These are phyloP conservation scores for Dicycla oo DNA, from an alignment of 2,888 invertebrate species.

Conservation along the genomic window DNA sequence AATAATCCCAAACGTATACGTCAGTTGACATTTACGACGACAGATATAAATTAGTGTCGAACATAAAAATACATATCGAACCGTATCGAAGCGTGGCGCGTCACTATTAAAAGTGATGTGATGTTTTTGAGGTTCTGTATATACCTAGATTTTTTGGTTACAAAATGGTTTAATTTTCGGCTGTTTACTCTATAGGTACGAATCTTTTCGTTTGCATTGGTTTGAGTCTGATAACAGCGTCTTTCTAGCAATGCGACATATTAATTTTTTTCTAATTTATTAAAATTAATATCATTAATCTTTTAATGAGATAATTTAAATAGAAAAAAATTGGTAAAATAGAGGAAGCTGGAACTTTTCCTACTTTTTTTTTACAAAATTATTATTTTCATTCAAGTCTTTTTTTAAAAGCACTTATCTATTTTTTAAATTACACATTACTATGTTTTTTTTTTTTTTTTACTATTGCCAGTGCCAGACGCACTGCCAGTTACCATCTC, in stretches of 20 bases:
- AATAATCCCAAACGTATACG: constrained; percentile 80
- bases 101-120: constrained; percentile 77
- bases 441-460: no score
- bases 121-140: constrained; percentile 43
- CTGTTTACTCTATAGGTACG: not conserved
- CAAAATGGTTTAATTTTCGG: not conserved
- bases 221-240: not conserved
- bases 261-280: not conserved
- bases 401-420: no score
- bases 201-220: not conserved
- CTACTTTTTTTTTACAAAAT: no score
- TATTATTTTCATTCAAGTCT: no score
- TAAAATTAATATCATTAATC: not conserved
- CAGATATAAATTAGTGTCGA: constrained; percentile 87
- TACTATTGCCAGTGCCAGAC: no score
- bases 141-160: not conserved
- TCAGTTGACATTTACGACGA: constrained; percentile 87
- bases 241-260: no score
- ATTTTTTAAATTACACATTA: no score
- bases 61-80: constrained; percentile 84
- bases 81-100: constrained; percentile 84
- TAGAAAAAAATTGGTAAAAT: not conserved
- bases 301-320: not conserved
- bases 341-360: not conserved
- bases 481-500: no score